Percentiles rank a stretch among this genome's conserved stretches.
Evolutionary conservation across 2,797 vertebrate genomes (phyloP).

Genomic region (Platyrinchus mystaceus): DNA sequence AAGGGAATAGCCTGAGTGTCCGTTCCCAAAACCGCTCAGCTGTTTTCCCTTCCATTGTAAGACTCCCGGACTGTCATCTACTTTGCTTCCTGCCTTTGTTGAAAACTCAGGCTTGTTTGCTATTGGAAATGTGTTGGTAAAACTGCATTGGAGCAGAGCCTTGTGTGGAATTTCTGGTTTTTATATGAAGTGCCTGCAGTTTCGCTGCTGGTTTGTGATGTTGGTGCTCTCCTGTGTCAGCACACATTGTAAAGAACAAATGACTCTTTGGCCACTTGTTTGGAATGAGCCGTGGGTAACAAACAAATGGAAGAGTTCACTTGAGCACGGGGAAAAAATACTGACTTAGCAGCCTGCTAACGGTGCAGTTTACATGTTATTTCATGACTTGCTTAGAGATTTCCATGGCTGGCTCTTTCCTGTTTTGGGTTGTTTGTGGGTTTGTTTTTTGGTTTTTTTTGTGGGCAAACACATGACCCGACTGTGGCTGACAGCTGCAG

Average conservation of each 20-base stretch:
- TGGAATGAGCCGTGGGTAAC: neutral
- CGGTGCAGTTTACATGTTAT: neutral
- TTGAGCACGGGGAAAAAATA: neutral
- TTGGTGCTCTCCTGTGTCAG: neutral
- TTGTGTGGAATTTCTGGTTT: neutral
- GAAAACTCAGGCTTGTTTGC: neutral
- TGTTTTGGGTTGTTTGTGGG: neutral
- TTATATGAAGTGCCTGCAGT: neutral
- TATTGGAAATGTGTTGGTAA: neutral
- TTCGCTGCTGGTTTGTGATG: neutral
- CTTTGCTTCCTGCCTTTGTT: neutral
- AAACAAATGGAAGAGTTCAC: neutral
- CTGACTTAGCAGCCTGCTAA: neutral
- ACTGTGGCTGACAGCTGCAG: slow-evolving; percentile 52
- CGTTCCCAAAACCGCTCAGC: accelerated
- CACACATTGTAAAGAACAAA: accelerated
- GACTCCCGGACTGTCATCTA: neutral
- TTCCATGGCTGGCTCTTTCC: slow-evolving; percentile 52
- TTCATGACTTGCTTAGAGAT: neutral
- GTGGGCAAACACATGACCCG: slow-evolving; percentile 54
- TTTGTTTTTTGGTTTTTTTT: neutral
- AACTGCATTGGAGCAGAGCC: neutral
- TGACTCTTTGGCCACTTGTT: neutral
- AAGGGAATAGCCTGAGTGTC: neutral
- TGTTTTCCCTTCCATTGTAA: neutral